A percentile compares a stretch with the other conserved stretches of the same genome.
Evolutionary conservation across 2,113 vertebrate species (phyloP).

Genomic region (Engystomops pustulosus): DNA sequence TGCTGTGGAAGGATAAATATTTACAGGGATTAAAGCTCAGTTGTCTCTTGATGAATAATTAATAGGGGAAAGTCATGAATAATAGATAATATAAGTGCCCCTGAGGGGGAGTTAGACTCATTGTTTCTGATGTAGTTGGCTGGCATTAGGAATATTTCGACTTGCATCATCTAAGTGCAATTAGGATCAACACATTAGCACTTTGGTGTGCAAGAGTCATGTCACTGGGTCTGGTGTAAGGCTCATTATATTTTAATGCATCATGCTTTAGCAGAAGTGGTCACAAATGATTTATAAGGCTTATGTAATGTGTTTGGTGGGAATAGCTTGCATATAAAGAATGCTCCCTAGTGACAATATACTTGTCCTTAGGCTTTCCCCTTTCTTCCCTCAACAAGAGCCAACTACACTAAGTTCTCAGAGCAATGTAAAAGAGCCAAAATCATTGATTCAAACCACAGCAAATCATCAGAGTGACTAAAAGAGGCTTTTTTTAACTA

Average conservation of each 20-base stretch:
- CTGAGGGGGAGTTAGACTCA: slow-evolving; percentile 67
- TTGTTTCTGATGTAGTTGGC: slow-evolving; percentile 66
- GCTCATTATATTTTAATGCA: slow-evolving; percentile 76
- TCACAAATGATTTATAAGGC: slow-evolving; percentile 74
- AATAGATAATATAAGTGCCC: slow-evolving; percentile 71
- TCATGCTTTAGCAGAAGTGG: slow-evolving; percentile 70
- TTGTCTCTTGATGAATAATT: slow-evolving; percentile 73
- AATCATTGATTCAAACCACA: slow-evolving; percentile 56
- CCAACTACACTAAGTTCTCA: slow-evolving; percentile 52
- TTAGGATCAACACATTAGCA: slow-evolving; percentile 72
- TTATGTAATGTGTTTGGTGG: slow-evolving; percentile 68
- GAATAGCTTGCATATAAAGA: slow-evolving; percentile 67
- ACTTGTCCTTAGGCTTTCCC: slow-evolving; percentile 63
- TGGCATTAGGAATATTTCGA: slow-evolving; percentile 64
- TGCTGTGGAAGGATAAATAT: slow-evolving; percentile 65
- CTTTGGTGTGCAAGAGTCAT: slow-evolving; percentile 62
- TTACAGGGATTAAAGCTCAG: slow-evolving; percentile 69
- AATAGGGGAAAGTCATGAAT: slow-evolving; percentile 73
- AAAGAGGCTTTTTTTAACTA: slow-evolving; percentile 55
- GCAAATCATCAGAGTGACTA: slow-evolving; percentile 61
- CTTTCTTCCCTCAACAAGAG: slow-evolving; percentile 35
- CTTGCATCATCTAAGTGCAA: slow-evolving; percentile 67
- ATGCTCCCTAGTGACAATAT: slow-evolving; percentile 62
- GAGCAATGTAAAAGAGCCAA: slow-evolving; percentile 44
- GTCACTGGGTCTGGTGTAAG: slow-evolving; percentile 64